These are phyloP conservation scores for Onchidella celtica DNA, from an alignment of 2,888 invertebrate species.

Conservation along the genomic window DNA sequence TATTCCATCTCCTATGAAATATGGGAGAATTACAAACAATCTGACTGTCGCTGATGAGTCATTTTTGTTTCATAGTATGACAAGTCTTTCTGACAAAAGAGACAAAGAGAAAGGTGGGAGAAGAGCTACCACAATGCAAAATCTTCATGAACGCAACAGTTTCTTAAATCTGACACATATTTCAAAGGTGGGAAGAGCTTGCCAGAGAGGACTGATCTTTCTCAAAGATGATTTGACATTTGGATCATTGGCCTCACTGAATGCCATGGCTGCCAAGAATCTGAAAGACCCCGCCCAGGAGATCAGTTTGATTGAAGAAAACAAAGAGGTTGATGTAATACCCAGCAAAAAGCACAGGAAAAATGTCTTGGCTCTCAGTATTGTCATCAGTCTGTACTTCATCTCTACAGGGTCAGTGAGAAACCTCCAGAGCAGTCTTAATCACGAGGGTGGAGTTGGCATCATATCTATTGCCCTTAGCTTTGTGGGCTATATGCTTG, in stretches of 20 bases:
- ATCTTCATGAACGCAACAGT: conserved; percentile 46
- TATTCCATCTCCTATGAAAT: neutral
- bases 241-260: conserved; percentile 49
- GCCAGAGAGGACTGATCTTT: conserved; percentile 52
- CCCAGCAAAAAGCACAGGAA: conserved; percentile 63
- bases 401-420: conserved; percentile 72
- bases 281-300: conserved; percentile 1
- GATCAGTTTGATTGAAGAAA: conserved; percentile 1
- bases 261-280: neutral
- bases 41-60: conserved; percentile 24
- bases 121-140: conserved; percentile 47
- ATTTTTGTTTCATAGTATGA: conserved; percentile 28
- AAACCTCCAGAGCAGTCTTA: conserved; percentile 77
- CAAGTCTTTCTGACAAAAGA: neutral
- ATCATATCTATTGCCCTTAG: conserved; percentile 71
- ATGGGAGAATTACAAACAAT: conserved; percentile 37
- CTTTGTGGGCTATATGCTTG: conserved; percentile 70
- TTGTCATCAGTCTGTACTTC: conserved; percentile 69
- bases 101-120: neutral
- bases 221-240: conserved; percentile 52
- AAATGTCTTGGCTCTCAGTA: conserved; percentile 72
- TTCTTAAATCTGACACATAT: conserved; percentile 50
- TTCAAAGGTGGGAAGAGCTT: conserved; percentile 46
- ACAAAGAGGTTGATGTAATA: conserved; percentile 12
- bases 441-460: conserved; percentile 73